Evolutionary conservation across 2,888 invertebrate species (phyloP), one percentile per base, ranked within the genome.

Genomic region (Anthoptus insignis): DNA sequence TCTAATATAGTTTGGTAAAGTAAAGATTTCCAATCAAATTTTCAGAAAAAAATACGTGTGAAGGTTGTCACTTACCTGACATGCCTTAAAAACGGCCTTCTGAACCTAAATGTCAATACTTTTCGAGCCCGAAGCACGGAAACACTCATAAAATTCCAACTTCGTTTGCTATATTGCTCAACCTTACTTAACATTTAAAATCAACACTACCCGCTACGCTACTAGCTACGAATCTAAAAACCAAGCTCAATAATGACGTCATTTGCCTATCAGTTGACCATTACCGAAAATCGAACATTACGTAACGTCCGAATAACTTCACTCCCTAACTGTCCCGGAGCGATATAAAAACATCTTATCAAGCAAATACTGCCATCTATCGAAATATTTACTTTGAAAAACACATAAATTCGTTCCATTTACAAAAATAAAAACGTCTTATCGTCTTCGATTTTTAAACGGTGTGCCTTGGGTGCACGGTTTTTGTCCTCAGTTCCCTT

Each of bases 251-350:
- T 92, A 93, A 92, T 87, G 91, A 91, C 86, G 75, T 91, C 91
- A 87, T 93, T 93, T 92, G 87, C 92, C 91, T 92, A 93, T 93
- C 93, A 91, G 89, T 89, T 93, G 92, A 92, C 93, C 93, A 91
- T 93, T 93, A 91, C 90, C 83, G 88, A 89, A 91, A 92, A 93
- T 91, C 91, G 92, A 92, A 91, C 86, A 91, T 92, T 91, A 90
- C 88, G 85, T 87, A 85, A 82, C 82, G 90, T 91, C 91, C 92
- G 86, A 89, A 84, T 81, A 71, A 66, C 59, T 70, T 81, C 72
- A 66, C 59, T 70, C 59, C 73, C 64, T 70, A 83, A 84, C 83
- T 80, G 83, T 81, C 80, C 81, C 79, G 81, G 79, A 81, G 80
- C 84, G 84, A 88, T 76, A 92, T 90, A 91, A 92, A 91, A 91